These are phyloP conservation scores for Metacarcinus magister DNA, from an alignment of 2,888 invertebrate genomes.

Conservation along the genomic window DNA sequence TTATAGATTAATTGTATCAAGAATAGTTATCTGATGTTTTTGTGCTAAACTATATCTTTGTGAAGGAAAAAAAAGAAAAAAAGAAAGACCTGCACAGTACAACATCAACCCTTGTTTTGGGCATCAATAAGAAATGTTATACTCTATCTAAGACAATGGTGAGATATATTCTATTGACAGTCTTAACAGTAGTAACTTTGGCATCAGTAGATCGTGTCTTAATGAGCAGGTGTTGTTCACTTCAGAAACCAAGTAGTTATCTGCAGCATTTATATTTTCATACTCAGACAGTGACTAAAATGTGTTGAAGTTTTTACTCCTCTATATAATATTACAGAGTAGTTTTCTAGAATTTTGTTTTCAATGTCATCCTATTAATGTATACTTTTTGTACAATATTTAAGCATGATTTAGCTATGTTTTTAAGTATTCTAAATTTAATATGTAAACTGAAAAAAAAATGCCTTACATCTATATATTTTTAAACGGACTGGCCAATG, in stretches of 20 bases:
- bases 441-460: background rate
- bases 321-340: background rate
- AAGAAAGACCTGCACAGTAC: constrained; percentile 6
- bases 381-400: constrained; percentile 9
- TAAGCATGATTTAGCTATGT: background rate
- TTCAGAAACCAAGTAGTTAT: background rate
- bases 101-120: background rate
- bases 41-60: background rate
- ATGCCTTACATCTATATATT: background rate
- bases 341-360: background rate
- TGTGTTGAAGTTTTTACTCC: background rate
- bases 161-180: background rate
- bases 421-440: background rate
- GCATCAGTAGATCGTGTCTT: background rate
- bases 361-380: background rate
- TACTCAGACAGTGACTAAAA: background rate
- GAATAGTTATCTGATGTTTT: background rate
- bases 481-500: background rate
- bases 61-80: background rate
- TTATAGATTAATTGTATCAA: background rate
- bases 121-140: background rate
- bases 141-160: background rate
- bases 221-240: constrained; percentile 8
- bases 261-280: background rate
- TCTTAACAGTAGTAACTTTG: background rate